Base-by-base conservation (phyloP, 2,888 invertebrate genomes). In the Troides aeacus region DNA sequence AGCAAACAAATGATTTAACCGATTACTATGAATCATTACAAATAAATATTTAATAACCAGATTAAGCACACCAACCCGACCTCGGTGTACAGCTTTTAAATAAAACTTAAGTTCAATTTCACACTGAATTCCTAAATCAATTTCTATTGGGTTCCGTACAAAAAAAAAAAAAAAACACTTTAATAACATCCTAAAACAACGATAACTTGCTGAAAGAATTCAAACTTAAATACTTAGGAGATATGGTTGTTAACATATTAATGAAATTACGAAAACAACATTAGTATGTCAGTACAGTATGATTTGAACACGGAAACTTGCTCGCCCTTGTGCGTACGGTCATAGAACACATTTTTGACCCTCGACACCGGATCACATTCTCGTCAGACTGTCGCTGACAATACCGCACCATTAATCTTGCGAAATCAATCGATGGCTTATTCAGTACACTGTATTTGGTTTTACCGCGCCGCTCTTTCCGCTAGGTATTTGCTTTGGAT, bases 341-440 rank as follows among this genome's bases (percentile, higher is more conserved):
- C 71, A 83, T 89, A 90, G 84, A 86, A 87, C 75, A 81, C 84
- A 87, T 81, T 88, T 90, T 85, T 76, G 82, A 84, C 84, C 81
- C 81, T 82, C 85, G 86, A 87, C 81, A 81, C 79, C 76, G 74
- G 73, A 75, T 79, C 79, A 80, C 81, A 81, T 82, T 84, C 81
- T 85, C 87, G 87, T 85, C 89, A 88, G 86, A 88, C 88, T 79
- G 85, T 83, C 86, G 88, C 90, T 92, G 90, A 92, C 92, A 92
- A 92, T 92, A 87, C 90, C 84, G 80, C 80, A 88, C 88, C 92
- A 93, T 93, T 92, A 92, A 93, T 93, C 93, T 93, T 93, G 84
- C 84, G 85, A 91, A 93, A 93, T 93, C 92, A 93, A 93, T 93
- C 93, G 92, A 92, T 92, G 90, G 92, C 89, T 90, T 91, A 91